These are phyloP conservation scores for Rapana venosa DNA, from an alignment of 2,888 invertebrate genomes.

Conservation along the genomic window DNA sequence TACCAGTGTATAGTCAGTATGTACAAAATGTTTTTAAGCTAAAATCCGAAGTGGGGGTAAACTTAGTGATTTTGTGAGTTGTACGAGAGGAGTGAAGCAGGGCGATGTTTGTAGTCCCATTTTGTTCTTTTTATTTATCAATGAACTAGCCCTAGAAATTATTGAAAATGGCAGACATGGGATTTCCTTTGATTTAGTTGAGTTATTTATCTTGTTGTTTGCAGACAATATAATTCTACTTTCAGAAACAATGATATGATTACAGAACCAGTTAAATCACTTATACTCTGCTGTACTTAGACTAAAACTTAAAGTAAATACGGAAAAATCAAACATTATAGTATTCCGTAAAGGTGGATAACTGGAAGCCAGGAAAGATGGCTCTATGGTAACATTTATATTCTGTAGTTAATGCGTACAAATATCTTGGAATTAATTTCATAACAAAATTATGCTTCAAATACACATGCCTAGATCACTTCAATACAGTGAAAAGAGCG, in stretches of 20 bases:
- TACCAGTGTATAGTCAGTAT: neutral
- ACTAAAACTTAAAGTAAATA: neutral
- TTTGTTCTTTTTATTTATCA: neutral
- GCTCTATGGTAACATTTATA: neutral
- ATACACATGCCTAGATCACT: neutral
- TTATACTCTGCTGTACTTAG: neutral
- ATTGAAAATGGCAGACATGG: neutral
- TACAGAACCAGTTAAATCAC: neutral
- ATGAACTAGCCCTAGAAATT: neutral
- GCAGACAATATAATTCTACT: neutral
- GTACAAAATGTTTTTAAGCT: neutral
- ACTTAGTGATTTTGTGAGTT: neutral
- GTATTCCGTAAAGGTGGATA: neutral
- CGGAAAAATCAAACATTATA: neutral
- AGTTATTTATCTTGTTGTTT: neutral
- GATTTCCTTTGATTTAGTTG: neutral
- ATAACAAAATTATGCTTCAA: neutral
- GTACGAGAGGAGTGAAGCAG: neutral
- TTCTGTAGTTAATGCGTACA: neutral
- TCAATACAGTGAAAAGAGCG: neutral
- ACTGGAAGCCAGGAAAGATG: neutral
- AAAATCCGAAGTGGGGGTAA: neutral
- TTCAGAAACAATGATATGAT: neutral
- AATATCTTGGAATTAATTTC: neutral
- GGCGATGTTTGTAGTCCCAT: neutral